Evolutionary conservation across 2,888 invertebrate species (phyloP).

Genomic region (Mycalesis mineus): DNA sequence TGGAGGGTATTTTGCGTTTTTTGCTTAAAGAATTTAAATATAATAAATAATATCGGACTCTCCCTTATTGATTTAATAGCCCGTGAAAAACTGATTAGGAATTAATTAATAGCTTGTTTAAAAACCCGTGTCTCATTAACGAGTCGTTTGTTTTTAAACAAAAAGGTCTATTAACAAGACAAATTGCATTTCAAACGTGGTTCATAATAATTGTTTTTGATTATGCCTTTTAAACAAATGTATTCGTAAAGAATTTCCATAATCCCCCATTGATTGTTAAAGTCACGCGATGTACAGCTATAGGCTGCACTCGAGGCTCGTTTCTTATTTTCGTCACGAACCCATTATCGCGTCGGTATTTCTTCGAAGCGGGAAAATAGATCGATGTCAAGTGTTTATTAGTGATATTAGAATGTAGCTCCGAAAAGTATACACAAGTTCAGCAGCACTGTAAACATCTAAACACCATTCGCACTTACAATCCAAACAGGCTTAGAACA

Average conservation of each 20-base stretch:
- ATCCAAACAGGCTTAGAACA: slow-evolving; percentile 69
- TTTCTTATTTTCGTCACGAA: slow-evolving; percentile 21
- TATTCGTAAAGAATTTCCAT: slow-evolving; percentile 19
- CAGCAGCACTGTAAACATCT: slow-evolving; percentile 71
- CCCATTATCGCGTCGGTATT: slow-evolving; percentile 13
- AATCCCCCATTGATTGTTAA: slow-evolving; percentile 19
- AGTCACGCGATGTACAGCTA: slow-evolving; percentile 19
- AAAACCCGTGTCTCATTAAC: not conserved
- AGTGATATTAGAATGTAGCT: slow-evolving; percentile 57
- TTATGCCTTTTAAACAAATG: slow-evolving; percentile 11
- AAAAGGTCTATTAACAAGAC: not conserved
- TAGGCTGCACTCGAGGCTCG: not conserved
- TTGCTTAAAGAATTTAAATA: not conserved
- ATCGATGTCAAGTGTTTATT: slow-evolving; percentile 66
- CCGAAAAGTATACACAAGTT: slow-evolving; percentile 58
- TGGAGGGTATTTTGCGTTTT: slow-evolving; percentile 22
- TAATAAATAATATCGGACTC: not conserved
- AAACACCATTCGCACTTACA: slow-evolving; percentile 77
- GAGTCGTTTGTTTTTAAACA: not conserved
- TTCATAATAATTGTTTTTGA: not conserved
- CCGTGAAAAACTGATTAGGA: not conserved
- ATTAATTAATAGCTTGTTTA: not conserved
- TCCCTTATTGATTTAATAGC: not conserved
- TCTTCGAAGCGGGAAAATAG: slow-evolving; percentile 35
- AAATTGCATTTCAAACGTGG: not conserved